Evolutionary conservation across 1,140 invertebrate species (phyloP).

Genomic region (Bombus superbus): DNA sequence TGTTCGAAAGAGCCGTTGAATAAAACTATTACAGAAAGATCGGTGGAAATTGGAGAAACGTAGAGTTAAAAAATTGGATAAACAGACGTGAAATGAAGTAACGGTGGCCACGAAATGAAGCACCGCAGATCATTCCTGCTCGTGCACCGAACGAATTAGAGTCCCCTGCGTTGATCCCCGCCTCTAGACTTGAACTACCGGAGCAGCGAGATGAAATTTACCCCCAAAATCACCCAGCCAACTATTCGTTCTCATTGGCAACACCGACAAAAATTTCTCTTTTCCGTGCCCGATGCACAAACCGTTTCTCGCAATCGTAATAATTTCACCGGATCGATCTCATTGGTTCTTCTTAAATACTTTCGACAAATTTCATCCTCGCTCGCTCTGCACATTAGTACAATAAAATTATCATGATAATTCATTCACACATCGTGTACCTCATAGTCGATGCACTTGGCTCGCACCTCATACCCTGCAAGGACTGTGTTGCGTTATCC

Average conservation of each 20-base stretch:
- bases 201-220: conserved; percentile 58
- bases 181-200: conserved; percentile 24
- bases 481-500: conserved; percentile 71
- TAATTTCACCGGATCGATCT: background rate
- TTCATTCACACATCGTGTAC: conserved; percentile 26
- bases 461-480: conserved; percentile 71
- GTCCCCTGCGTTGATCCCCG: conserved; percentile 38
- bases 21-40: no score
- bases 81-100: background rate
- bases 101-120: conserved; percentile 49
- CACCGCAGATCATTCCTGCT: conserved; percentile 53
- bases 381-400: conserved; percentile 44
- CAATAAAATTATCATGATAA: conserved; percentile 27
- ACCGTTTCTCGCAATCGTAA: background rate
- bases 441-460: conserved; percentile 71
- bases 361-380: conserved; percentile 52
- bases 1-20: background rate
- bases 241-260: background rate
- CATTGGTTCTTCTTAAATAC: background rate
- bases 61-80: background rate
- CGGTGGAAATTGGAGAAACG: no score
- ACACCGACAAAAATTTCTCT: background rate
- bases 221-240: background rate
- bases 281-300: background rate
- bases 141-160: conserved; percentile 57